Percentiles rank a stretch among this genome's conserved stretches.
Conservation (phyloP, 2,113 vertebrate genomes). For the Hoplias malabaricus region DNA sequence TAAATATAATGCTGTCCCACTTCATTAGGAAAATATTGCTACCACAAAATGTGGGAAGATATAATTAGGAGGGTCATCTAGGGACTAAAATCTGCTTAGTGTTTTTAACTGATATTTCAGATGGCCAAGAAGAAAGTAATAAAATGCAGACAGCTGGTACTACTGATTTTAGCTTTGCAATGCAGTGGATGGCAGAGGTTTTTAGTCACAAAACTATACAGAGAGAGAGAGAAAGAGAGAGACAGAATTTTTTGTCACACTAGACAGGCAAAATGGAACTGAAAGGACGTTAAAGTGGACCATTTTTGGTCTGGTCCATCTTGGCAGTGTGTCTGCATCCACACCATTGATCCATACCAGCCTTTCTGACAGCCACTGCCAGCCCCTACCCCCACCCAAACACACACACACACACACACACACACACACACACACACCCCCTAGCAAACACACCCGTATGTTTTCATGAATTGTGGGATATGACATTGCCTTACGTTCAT, state of each 20-base stretch:
- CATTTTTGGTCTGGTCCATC: constrained; percentile 12
- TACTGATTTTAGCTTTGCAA: background rate
- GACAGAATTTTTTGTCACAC: background rate
- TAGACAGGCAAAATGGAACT: constrained; percentile 1
- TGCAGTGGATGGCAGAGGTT: background rate
- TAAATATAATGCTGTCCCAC: too few species aligned
- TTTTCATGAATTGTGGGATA: too few species aligned
- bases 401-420: constrained; percentile 21
- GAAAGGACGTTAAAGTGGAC: constrained; percentile 18
- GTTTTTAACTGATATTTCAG: too few species aligned
- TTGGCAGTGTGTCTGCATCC: background rate
- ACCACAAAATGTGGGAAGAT: too few species aligned
- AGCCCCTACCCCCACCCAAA: constrained; percentile 1
- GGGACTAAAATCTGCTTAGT: too few species aligned
- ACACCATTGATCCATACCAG: constrained; percentile 17
- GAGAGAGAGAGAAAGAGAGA: constrained; percentile 2
- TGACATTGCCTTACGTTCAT: too few species aligned
- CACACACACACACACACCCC: constrained; percentile 29
- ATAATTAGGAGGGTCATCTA: too few species aligned
- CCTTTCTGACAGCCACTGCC: background rate
- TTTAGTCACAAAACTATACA: too few species aligned
- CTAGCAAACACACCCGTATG: background rate
- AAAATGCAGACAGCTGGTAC: background rate
- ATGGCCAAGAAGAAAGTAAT: too few species aligned
- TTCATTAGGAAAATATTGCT: too few species aligned